Conservation (phyloP, 2,797 vertebrate genomes). For the Anableps anableps region DNA sequence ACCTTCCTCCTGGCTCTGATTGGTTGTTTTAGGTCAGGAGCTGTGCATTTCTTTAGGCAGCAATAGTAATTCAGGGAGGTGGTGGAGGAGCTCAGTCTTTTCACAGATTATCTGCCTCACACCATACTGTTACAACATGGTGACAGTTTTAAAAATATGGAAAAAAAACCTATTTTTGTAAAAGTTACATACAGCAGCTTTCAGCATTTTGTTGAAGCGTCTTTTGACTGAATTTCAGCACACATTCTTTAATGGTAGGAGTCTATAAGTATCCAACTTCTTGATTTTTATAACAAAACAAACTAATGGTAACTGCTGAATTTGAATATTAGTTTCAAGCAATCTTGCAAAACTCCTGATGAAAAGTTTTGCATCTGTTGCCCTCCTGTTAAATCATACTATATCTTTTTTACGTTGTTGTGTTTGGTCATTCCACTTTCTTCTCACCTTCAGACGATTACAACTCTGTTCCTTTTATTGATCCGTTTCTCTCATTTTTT, state of each 20-base stretch:
- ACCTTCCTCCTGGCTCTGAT: too few species aligned
- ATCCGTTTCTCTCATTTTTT: slow-evolving; percentile 25
- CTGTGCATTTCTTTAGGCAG: too few species aligned
- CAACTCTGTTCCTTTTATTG: slow-evolving; percentile 21
- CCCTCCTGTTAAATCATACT: neutral
- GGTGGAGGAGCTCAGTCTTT: too few species aligned
- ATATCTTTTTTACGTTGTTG: neutral
- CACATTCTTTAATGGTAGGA: neutral
- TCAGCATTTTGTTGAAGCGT: neutral
- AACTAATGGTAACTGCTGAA: slow-evolving; percentile 5
- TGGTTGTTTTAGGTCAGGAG: too few species aligned
- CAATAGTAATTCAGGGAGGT: too few species aligned
- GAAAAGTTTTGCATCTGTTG: slow-evolving; percentile 16
- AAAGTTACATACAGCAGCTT: too few species aligned
- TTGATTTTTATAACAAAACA: neutral
- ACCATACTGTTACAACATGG: too few species aligned
- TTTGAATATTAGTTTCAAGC: slow-evolving; percentile 18
- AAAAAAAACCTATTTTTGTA: too few species aligned
- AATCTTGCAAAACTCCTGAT: slow-evolving; percentile 34
- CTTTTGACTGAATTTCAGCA: neutral
- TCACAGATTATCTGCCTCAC: too few species aligned
- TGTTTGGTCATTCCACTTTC: slow-evolving; percentile 3
- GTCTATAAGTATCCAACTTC: neutral
- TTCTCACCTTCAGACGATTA: slow-evolving; percentile 32
- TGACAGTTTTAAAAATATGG: too few species aligned